These are phyloP conservation scores for Diorhabda carinulata DNA, from an alignment of 1,140 invertebrate genomes.

Conservation along the genomic window DNA sequence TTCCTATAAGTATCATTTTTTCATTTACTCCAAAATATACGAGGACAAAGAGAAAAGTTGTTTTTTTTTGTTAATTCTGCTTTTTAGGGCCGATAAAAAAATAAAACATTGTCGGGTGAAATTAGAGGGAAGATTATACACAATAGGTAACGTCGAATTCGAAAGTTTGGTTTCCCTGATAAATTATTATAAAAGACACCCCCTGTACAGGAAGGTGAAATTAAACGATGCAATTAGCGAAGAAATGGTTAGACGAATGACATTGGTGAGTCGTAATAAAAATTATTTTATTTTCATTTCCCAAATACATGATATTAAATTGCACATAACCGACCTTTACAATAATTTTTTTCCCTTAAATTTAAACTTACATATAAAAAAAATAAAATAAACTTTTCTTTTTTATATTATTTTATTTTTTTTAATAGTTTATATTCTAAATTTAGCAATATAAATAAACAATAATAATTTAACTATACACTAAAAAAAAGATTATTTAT, in stretches of 20 bases:
- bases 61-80: slow-evolving; percentile 6
- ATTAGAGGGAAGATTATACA: slow-evolving; percentile 84
- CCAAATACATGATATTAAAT: slow-evolving; percentile 15
- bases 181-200: slow-evolving; percentile 84
- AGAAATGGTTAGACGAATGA: slow-evolving; percentile 63
- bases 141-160: slow-evolving; percentile 86
- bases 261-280: slow-evolving; percentile 56
- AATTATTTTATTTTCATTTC: neutral
- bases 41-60: neutral
- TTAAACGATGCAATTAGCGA: slow-evolving; percentile 84
- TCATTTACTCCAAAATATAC: no score
- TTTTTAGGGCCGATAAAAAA: slow-evolving; percentile 78
- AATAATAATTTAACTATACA: no score
- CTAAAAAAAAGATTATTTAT: no score
- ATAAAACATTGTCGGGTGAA: slow-evolving; percentile 95
- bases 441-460: no score
- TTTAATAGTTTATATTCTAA: no score
- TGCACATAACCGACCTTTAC: slow-evolving; percentile 37
- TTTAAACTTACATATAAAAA: no score
- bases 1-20: no score
- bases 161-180: slow-evolving; percentile 92
- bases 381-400: no score
- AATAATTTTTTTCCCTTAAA: no score
- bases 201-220: slow-evolving; percentile 86
- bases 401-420: no score